Percentiles rank a stretch among this genome's conserved stretches.
Evolutionary conservation across 2,113 vertebrate genomes (phyloP).

Genomic region (Rhodinocichla rosea): DNA sequence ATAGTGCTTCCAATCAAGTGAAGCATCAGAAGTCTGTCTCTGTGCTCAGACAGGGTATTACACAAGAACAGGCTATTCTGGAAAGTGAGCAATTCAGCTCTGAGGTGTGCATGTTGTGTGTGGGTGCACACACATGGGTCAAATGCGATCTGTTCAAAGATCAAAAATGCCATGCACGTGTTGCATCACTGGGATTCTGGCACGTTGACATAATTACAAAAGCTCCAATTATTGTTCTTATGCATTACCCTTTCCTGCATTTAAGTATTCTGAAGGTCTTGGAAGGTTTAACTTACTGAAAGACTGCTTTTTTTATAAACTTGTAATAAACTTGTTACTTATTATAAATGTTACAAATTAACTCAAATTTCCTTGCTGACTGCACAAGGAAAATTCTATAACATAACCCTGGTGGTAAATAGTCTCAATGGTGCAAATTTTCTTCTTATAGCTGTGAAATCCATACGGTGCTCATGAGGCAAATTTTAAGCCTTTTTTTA

Average conservation of each 20-base stretch:
- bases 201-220: background rate
- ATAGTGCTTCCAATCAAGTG: background rate
- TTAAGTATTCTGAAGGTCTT: background rate
- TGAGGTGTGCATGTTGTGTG: background rate
- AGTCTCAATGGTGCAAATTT: background rate
- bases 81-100: background rate
- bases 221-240: background rate
- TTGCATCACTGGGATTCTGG: background rate
- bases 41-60: background rate
- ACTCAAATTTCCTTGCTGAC: background rate
- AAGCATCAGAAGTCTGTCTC: background rate
- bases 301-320: background rate
- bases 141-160: background rate
- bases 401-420: background rate
- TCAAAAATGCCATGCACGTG: background rate
- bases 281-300: background rate
- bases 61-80: background rate
- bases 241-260: background rate
- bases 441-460: background rate
- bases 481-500: background rate
- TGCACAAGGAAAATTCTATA: background rate
- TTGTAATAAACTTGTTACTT: background rate
- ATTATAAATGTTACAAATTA: background rate
- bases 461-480: background rate
- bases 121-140: background rate